A percentile compares a stretch with the other conserved stretches of the same genome.
Evolutionary conservation across 2,113 vertebrate species (phyloP).

Genomic region (Psilopsiagon aurifrons): DNA sequence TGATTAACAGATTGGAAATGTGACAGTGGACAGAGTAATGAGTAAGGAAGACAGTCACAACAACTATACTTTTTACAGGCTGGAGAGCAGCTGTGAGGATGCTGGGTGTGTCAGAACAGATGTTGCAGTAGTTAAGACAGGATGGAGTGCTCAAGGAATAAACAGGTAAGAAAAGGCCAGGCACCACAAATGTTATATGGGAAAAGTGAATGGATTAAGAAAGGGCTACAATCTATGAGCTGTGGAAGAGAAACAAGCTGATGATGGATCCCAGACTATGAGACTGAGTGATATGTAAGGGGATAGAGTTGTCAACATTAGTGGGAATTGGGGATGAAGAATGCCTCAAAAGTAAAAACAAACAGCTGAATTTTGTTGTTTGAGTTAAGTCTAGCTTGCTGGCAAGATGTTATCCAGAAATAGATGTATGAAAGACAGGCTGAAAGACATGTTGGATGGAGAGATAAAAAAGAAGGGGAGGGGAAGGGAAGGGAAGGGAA

Average conservation of each 20-base stretch:
- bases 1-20: not conserved
- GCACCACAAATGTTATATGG: not conserved
- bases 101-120: not conserved
- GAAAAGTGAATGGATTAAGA: not conserved
- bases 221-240: not conserved
- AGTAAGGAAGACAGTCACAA: not conserved
- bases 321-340: not conserved
- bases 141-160: not conserved
- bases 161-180: not conserved
- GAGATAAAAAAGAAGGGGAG: not conserved
- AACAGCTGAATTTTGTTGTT: not conserved
- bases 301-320: not conserved
- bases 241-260: not conserved
- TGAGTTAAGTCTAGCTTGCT: not conserved
- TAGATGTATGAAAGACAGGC: not conserved
- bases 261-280: not conserved
- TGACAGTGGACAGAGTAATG: not conserved
- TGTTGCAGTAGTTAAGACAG: not conserved
- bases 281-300: not conserved
- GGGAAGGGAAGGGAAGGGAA: too few species aligned
- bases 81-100: not conserved
- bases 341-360: not conserved
- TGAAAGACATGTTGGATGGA: not conserved
- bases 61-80: not conserved
- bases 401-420: not conserved